Evolutionary conservation across 2,113 vertebrate genomes (phyloP).

Genomic region (Syngnathus typhle): DNA sequence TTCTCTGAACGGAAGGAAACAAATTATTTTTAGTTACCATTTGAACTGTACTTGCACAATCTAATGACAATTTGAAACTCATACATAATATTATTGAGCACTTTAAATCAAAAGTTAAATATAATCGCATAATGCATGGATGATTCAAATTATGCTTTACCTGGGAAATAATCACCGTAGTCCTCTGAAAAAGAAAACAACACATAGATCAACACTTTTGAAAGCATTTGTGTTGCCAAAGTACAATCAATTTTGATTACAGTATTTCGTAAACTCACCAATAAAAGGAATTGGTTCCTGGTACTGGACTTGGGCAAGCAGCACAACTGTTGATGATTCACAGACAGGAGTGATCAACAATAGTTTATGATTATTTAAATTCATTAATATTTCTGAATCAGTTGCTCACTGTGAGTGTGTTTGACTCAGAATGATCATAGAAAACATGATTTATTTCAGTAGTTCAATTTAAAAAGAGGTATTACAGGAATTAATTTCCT

Average conservation of each 20-base stretch:
- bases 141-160: conserved; percentile 37
- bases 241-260: conserved; percentile 8
- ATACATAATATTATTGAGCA: too few species aligned
- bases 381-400: too few species aligned
- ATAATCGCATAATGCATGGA: not conserved
- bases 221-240: conserved; percentile 7
- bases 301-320: conserved; percentile 60
- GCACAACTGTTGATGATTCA: conserved; percentile 46
- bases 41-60: not conserved
- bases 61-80: too few species aligned
- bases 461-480: too few species aligned
- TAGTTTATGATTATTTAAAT: not conserved
- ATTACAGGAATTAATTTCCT: too few species aligned
- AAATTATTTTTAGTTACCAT: not conserved
- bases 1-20: conserved; percentile 6
- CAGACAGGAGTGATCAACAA: conserved; percentile 8
- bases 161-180: conserved; percentile 58
- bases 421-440: too few species aligned
- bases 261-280: conserved; percentile 53
- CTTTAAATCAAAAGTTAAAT: too few species aligned
- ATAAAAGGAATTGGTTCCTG: conserved; percentile 40
- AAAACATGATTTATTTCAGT: too few species aligned
- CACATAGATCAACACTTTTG: not conserved
- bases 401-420: too few species aligned
- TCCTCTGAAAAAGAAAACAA: conserved; percentile 46